Conservation (phyloP, 2,888 invertebrate genomes). For the Calliphora vomitoria region DNA sequence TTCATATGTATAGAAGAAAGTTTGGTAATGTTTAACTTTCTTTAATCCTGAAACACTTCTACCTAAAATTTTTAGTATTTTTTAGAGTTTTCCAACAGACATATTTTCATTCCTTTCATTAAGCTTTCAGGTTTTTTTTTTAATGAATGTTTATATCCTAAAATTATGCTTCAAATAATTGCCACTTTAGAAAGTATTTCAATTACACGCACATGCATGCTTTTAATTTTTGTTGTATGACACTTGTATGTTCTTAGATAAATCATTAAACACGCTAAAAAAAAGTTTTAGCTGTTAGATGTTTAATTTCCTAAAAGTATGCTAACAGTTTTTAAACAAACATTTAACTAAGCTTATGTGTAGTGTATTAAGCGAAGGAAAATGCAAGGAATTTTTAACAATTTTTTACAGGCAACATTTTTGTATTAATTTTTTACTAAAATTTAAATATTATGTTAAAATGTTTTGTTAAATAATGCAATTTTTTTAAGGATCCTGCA, state of each 20-base stretch:
- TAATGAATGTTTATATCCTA: background rate
- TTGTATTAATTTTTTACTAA: too few relatives aligned
- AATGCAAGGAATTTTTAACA: background rate
- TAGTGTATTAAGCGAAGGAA: background rate
- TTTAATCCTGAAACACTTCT: too few relatives aligned
- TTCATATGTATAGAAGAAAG: too few relatives aligned
- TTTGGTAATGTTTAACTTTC: too few relatives aligned
- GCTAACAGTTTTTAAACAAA: slow-evolving; percentile 9
- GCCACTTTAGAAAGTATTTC: slow-evolving; percentile 15
- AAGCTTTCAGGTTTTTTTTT: background rate
- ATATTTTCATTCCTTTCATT: background rate
- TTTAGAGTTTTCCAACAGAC: background rate
- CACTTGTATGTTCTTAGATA: background rate
- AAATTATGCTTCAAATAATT: slow-evolving; percentile 6
- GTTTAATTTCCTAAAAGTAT: slow-evolving; percentile 26
- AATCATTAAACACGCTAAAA: background rate
- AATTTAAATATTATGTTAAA: too few relatives aligned
- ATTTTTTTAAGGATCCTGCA: too few relatives aligned
- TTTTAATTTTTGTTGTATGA: background rate
- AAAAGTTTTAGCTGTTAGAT: background rate
- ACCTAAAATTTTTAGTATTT: too few relatives aligned
- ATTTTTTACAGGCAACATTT: background rate
- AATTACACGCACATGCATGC: slow-evolving; percentile 1
- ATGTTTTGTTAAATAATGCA: too few relatives aligned
- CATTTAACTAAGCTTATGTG: background rate